Conservation (phyloP, 2,797 vertebrate genomes). For the Gallinago stenura region DNA sequence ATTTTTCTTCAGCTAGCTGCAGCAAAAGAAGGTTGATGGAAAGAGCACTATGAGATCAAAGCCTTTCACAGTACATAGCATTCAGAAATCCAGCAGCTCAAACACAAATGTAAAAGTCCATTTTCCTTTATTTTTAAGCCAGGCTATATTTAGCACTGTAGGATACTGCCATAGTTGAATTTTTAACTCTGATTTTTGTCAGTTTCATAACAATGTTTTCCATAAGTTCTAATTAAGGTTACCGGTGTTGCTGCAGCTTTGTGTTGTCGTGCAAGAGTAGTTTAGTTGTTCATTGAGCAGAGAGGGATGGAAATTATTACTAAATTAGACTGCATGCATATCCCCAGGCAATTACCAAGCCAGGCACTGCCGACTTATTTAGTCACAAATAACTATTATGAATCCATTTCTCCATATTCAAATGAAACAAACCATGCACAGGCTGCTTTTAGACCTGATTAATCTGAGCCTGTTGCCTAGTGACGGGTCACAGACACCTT, state of each 20-base stretch:
- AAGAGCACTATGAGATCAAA: neutral
- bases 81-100: neutral
- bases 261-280: neutral
- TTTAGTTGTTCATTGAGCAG: slow-evolving; percentile 43
- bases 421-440: neutral
- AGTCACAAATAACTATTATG: neutral
- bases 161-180: neutral
- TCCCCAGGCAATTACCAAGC: slow-evolving; percentile 39
- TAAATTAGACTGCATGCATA: neutral
- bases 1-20: neutral
- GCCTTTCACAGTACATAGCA: neutral
- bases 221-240: neutral
- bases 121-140: neutral
- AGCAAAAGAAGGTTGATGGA: neutral
- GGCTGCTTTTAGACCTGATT: neutral
- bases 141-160: neutral
- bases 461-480: neutral
- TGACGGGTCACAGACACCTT: neutral
- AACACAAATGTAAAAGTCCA: neutral
- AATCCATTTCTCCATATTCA: slow-evolving; percentile 12
- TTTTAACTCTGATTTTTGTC: neutral
- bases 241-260: neutral
- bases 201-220: neutral
- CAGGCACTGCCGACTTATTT: neutral
- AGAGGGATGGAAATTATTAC: slow-evolving; percentile 32